These are phyloP conservation scores for Arctopsyche grandis DNA, from an alignment of 1,140 invertebrate genomes.

Conservation along the genomic window DNA sequence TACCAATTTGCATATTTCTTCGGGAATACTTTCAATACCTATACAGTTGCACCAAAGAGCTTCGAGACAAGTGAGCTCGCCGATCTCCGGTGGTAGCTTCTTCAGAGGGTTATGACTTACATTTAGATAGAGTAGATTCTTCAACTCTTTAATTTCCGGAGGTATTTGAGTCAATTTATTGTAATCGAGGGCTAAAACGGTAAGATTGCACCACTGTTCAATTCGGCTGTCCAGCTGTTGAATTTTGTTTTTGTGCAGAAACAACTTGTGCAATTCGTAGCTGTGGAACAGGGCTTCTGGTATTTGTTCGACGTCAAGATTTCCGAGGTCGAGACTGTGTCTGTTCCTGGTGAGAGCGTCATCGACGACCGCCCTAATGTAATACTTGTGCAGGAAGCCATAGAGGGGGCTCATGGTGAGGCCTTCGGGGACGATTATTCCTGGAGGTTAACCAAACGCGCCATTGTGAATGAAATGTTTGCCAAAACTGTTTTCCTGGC, in stretches of 20 bases:
- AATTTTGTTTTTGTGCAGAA: slow-evolving; percentile 23
- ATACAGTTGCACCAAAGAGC: slow-evolving; percentile 71
- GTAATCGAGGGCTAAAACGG: slow-evolving; percentile 61
- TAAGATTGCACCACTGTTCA: not conserved
- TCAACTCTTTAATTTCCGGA: slow-evolving; percentile 60
- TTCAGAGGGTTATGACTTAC: slow-evolving; percentile 78
- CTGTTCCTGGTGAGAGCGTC: slow-evolving; percentile 7
- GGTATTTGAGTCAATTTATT: slow-evolving; percentile 71
- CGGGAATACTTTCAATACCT: slow-evolving; percentile 65
- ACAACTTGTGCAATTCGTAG: slow-evolving; percentile 19
- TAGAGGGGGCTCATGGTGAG: slow-evolving; percentile 13
- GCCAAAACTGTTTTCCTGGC: slow-evolving; percentile 37
- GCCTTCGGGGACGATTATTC: not conserved
- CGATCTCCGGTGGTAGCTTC: slow-evolving; percentile 70
- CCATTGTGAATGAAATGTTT: slow-evolving; percentile 30
- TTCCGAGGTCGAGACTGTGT: not conserved
- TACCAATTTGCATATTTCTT: slow-evolving; percentile 70
- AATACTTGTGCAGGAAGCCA: slow-evolving; percentile 27
- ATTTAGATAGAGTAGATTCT: slow-evolving; percentile 75
- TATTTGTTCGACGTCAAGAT: slow-evolving; percentile 25
- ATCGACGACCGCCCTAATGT: not conserved
- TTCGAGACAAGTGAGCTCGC: slow-evolving; percentile 71
- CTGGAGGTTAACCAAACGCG: slow-evolving; percentile 35
- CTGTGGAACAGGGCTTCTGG: slow-evolving; percentile 2
- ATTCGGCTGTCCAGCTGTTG: not conserved